phyloP scores from a whole-genome alignment of 2,888 invertebrate species.

The Drosophila subsilvestris region DNA sequence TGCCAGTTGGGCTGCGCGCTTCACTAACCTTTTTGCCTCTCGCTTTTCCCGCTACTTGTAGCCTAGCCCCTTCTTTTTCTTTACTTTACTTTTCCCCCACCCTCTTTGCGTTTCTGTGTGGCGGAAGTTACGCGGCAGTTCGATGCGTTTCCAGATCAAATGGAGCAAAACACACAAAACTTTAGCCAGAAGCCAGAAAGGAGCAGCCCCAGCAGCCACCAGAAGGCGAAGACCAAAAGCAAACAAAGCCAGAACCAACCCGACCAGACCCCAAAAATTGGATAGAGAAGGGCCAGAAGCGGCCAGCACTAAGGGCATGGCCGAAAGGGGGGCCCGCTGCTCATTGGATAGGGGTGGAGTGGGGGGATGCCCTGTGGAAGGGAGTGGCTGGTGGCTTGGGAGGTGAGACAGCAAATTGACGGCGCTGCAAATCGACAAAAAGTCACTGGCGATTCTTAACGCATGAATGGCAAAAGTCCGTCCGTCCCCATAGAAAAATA shows the following conservation, averaged over 20 bases:
- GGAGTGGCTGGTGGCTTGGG: neutral
- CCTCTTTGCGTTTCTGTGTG: constrained; percentile 42
- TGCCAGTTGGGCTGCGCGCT: constrained; percentile 54
- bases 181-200: constrained; percentile 32
- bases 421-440: constrained; percentile 69
- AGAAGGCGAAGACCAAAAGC: constrained; percentile 65
- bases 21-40: constrained; percentile 41
- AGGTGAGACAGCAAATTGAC: constrained; percentile 64
- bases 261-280: constrained; percentile 56
- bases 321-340: neutral
- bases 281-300: constrained; percentile 39
- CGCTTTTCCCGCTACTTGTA: constrained; percentile 7
- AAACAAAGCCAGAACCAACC: constrained; percentile 56
- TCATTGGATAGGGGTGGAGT: constrained; percentile 2
- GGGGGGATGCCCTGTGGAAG: neutral
- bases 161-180: constrained; percentile 75
- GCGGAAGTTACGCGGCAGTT: constrained; percentile 70
- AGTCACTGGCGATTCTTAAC: constrained; percentile 69
- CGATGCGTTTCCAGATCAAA: constrained; percentile 62
- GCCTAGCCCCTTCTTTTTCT: constrained; percentile 4
- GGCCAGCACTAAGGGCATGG: constrained; percentile 23
- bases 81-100: neutral
- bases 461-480: constrained; percentile 71
- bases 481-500: constrained; percentile 39
- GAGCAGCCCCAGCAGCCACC: neutral